Evolutionary conservation across 2,797 vertebrate species (phyloP).

Genomic region (Neosalanx taihuensis): DNA sequence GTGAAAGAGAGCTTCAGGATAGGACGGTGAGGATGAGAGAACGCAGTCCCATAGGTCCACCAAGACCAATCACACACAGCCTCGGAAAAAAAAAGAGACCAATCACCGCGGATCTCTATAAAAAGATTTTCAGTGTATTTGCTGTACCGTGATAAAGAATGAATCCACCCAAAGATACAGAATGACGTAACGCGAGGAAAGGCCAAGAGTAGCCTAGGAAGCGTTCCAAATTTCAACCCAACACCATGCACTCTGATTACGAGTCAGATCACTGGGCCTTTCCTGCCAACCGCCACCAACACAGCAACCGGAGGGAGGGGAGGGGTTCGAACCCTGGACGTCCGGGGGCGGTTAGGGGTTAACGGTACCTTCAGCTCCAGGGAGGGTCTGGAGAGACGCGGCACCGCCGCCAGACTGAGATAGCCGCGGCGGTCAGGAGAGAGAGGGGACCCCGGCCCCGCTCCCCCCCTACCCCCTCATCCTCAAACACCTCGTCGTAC

Average conservation of each 20-base stretch:
- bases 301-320: conserved; percentile 39
- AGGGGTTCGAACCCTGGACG: conserved; percentile 12
- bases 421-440: conserved; percentile 69
- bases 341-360: conserved; percentile 16
- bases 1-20: too few species aligned
- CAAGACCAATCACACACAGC: not conserved
- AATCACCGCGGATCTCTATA: not conserved
- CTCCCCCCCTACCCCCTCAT: conserved; percentile 55
- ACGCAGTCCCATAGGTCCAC: too few species aligned
- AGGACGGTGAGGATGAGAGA: not conserved
- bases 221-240: conserved; percentile 35
- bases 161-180: not conserved
- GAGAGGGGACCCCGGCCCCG: conserved; percentile 37
- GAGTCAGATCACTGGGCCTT: conserved; percentile 16
- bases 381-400: conserved; percentile 67
- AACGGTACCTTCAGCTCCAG: conserved; percentile 71
- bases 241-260: conserved; percentile 44
- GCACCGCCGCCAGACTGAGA: conserved; percentile 76
- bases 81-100: not conserved
- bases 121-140: not conserved
- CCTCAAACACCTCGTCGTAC: conserved; percentile 75
- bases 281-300: conserved; percentile 37
- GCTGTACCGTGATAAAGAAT: not conserved
- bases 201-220: not conserved
- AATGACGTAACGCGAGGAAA: conserved; percentile 8